Evolutionary conservation across 64 coral and sea anemone genomes (phyloP), one percentile per base, ranked within the genome.

Genomic region (Actinia equina): DNA sequence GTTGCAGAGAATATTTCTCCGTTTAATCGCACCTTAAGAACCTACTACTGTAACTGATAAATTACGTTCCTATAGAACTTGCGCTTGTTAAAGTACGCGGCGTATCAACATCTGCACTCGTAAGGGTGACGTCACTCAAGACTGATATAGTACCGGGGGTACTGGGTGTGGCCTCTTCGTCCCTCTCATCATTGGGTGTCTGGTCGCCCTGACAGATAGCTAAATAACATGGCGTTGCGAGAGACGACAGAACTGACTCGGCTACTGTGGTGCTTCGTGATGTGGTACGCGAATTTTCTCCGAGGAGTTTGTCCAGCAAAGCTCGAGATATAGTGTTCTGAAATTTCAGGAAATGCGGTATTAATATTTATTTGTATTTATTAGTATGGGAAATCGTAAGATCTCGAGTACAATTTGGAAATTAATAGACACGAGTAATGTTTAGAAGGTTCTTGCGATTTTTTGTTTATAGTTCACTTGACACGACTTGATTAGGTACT

Each of bases 211-310:
- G 71, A 59, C 87, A 41, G 20, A 55, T 83, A 23, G 23, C 71
- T 17, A 19, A 77, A 43, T 82, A n/a, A 2, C 58, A 52, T 22
- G 77, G 58, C 6, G 84, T 82, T 8, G 90, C 25, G 11, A 92
- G 61, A 3, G 90, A 77, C 16, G 90, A 92, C 19, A 92, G 52
- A 0, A 87, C 90, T 20, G 84, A 69, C 30, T 91, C 88, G 4
- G 85, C 89, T 52, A 94, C 77, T 63, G 93, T 91, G 22, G 85
- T 94, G 20, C 84, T 89, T 69, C 86, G 52, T 30, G 93, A 94
- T n/a, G 93, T 94, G 1, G 93, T 94, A 10, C 93, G 86, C 13
- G 89, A 94, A 43, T 55, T 94, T 5, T 77, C 84, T 5, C 82
- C 79, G 30, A 94, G 85, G 1, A 94, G 93, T 56, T 90, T 89